Base-by-base conservation (phyloP, 1,140 invertebrate species). In the Caerostris darwini region DNA sequence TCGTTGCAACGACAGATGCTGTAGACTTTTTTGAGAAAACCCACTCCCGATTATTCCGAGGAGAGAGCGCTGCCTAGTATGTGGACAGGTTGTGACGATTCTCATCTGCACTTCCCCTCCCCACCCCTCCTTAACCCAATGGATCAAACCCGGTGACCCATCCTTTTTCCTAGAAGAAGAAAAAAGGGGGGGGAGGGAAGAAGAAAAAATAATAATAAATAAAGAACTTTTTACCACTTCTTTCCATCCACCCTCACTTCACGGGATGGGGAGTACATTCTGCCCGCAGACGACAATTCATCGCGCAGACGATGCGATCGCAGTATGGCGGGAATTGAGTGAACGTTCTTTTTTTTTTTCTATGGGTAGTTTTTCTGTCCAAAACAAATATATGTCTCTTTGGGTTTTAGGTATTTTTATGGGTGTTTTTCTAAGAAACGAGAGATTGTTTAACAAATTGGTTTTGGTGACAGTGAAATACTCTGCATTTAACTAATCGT, bases 71-170 rank as follows among this genome's bases (percentile, higher is more conserved):
- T 77, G 71, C 71, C 34, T 50, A 4, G 71, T 34, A 12, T 77
- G 71, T 77, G 92, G 92, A 94, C 92, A 94, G 85, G 34, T 89
- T 64, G 69, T 94, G 92, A 94, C 85, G 69, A 54, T 88, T 94
- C 54, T 94, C 92, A 89, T 94, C 92, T 94, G 92, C 58, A 53
- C 7, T 50, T 53, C 56, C 81, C 71, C 61, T 50, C 86, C 71
- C 64, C 34, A 67, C 50, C 92, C 92, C 71, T 89, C 92, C 54
- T 82, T 56, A 69, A 53, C 57, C 56, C 67, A 88, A 89, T 94
- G 85, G 92, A 85, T 92, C 91, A 86, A 92, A 82, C 91, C 91
- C 50, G 17, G 71, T 94, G 92, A 94, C 92, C 92, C 92, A 81
- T 94, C 92, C 54, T 94, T 93, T 34, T 94, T 94, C 92, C 53